Conservation (phyloP, 2,888 invertebrate species). For the Ormyrus rosae region DNA sequence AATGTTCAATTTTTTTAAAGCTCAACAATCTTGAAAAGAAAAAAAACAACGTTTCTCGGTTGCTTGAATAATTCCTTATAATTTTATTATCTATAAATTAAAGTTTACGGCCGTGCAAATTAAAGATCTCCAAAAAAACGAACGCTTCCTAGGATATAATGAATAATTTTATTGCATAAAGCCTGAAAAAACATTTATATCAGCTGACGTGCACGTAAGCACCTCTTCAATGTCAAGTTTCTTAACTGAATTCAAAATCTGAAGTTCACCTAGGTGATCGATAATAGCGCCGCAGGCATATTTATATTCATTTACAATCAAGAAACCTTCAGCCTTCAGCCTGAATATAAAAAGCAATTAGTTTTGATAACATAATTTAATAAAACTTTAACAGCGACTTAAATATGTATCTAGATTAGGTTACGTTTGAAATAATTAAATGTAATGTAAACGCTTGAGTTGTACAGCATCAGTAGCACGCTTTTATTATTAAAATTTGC, state of each 20-base stretch:
- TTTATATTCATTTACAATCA: neutral
- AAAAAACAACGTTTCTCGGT: no score
- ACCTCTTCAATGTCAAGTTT: constrained; percentile 3
- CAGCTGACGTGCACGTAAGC: constrained; percentile 12
- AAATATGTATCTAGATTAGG: neutral
- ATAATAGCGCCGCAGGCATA: no score
- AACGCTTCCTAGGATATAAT: no score
- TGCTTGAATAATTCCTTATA: no score
- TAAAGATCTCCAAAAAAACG: no score
- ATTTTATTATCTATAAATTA: no score
- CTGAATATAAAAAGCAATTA: constrained; percentile 14
- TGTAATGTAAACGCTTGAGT: neutral
- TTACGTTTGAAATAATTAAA: no score
- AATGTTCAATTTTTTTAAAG: no score
- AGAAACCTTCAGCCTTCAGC: constrained; percentile 9
- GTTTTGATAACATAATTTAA: constrained; percentile 5
- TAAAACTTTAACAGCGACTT: constrained; percentile 13
- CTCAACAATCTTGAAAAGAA: no score
- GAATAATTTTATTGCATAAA: no score
- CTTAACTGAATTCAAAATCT: constrained; percentile 30
- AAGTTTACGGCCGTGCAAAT: no score
- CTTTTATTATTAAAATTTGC: no score
- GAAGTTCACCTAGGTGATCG: neutral
- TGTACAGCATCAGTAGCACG: neutral
- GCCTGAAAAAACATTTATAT: neutral